A percentile compares a stretch with the other conserved stretches of the same genome.
phyloP scores from a whole-genome alignment of 2,888 invertebrate species.

The Scrobipalpa costella region DNA sequence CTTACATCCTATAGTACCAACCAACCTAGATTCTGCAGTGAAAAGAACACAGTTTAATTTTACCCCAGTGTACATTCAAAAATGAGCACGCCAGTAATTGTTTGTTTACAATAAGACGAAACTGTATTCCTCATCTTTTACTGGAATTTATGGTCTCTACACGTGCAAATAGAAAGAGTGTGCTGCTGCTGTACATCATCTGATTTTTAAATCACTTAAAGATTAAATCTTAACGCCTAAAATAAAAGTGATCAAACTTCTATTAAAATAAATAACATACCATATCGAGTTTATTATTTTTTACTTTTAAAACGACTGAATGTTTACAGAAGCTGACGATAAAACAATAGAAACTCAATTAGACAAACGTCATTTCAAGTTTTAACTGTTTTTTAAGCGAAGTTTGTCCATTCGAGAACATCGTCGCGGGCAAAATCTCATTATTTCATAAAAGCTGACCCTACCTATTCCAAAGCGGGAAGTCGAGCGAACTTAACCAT shows the following conservation, averaged over 20 bases:
- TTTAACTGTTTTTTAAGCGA: not conserved
- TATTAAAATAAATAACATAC: too few species aligned
- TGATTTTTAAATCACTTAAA: too few species aligned
- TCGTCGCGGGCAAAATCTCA: not conserved
- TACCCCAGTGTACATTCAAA: not conserved
- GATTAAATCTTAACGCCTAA: too few species aligned
- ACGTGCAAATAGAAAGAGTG: not conserved
- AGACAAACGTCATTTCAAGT: too few species aligned
- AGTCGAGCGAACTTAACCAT: constrained; percentile 14
- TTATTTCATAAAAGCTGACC: constrained; percentile 1
- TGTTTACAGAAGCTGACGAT: too few species aligned
- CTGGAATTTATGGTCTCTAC: not conserved
- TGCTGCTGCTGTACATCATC: not conserved
- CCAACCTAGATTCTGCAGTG: not conserved
- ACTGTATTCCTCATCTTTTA: not conserved
- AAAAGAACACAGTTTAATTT: not conserved
- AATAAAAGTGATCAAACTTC: too few species aligned
- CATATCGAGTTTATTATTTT: too few species aligned
- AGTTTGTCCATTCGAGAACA: not conserved
- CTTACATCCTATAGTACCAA: constrained; percentile 13
- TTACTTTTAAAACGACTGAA: too few species aligned
- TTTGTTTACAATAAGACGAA: not conserved
- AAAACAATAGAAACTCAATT: too few species aligned
- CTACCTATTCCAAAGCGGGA: not conserved
- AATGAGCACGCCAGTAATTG: not conserved